A percentile compares a stretch with the other conserved stretches of the same genome.
Evolutionary conservation across 2,113 vertebrate genomes (phyloP).

Genomic region (Anser cygnoides): DNA sequence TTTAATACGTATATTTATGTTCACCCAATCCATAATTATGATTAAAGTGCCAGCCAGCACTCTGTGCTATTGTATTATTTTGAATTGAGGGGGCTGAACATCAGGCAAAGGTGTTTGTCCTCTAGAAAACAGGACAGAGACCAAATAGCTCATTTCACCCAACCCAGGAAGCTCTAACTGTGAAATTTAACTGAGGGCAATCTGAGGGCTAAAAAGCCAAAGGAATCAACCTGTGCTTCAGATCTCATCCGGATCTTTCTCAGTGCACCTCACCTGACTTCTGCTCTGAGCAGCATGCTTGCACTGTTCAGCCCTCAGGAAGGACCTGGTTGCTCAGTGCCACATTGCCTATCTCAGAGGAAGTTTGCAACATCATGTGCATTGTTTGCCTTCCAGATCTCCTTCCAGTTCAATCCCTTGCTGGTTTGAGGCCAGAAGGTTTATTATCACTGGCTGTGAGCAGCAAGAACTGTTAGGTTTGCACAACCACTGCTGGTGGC

Average conservation of each 20-base stretch:
- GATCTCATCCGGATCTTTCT: not conserved
- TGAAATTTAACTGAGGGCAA: not conserved
- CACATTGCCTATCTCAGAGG: rapidly evolving
- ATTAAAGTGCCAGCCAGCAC: not conserved
- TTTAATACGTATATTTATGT: not conserved
- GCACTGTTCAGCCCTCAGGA: not conserved
- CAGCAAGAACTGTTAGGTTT: not conserved
- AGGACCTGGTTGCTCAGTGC: not conserved
- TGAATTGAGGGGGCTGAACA: rapidly evolving
- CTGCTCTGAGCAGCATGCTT: not conserved
- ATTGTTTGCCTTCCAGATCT: not conserved
- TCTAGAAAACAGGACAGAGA: not conserved
- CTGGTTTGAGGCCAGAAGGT: not conserved
- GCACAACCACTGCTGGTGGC: rapidly evolving
- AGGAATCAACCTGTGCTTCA: not conserved
- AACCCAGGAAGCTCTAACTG: not conserved
- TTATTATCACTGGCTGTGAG: not conserved
- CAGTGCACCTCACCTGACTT: not conserved
- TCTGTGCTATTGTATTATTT: not conserved
- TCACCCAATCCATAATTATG: rapidly evolving
- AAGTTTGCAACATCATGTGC: not conserved
- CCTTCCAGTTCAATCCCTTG: not conserved
- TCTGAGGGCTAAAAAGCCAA: no score
- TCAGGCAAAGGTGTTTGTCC: not conserved
- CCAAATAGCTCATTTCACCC: not conserved